phyloP scores from a whole-genome alignment of 2,113 vertebrate genomes.

The Leptocoma aspasia region DNA sequence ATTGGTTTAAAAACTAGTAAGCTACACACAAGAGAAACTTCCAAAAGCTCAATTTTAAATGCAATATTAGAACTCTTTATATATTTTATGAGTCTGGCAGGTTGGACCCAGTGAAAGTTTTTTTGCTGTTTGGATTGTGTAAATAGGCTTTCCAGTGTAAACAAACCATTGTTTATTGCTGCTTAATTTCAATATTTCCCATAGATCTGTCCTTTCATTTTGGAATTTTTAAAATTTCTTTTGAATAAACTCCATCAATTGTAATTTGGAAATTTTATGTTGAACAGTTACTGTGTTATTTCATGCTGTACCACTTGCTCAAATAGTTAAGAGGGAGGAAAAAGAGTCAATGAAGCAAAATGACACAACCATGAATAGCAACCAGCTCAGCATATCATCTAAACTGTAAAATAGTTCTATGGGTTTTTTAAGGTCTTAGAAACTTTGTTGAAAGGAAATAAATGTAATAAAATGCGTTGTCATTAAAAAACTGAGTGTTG shows the following conservation, averaged over 20 bases:
- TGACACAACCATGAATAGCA: not conserved
- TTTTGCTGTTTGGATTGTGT: not conserved
- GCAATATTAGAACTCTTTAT: not conserved
- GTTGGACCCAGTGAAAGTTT: not conserved
- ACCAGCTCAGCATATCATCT: not conserved
- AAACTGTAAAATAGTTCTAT: not conserved
- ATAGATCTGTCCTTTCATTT: not conserved
- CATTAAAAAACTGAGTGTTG: not conserved
- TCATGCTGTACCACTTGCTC: not conserved
- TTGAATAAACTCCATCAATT: not conserved
- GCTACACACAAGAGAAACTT: not conserved
- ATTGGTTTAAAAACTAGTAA: not conserved
- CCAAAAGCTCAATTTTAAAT: not conserved
- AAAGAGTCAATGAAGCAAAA: not conserved
- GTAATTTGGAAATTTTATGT: not conserved
- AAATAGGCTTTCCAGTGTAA: not conserved
- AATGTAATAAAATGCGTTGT: not conserved
- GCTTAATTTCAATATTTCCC: not conserved
- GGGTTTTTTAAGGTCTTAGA: not conserved
- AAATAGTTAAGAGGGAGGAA: not conserved
- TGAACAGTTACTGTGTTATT: not conserved
- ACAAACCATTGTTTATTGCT: slow-evolving; percentile 11
- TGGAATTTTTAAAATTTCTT: not conserved
- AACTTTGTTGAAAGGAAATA: not conserved
- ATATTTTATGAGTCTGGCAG: not conserved